Base-by-base conservation (phyloP, 1,140 invertebrate genomes). In the Maconellicoccus hirsutus region DNA sequence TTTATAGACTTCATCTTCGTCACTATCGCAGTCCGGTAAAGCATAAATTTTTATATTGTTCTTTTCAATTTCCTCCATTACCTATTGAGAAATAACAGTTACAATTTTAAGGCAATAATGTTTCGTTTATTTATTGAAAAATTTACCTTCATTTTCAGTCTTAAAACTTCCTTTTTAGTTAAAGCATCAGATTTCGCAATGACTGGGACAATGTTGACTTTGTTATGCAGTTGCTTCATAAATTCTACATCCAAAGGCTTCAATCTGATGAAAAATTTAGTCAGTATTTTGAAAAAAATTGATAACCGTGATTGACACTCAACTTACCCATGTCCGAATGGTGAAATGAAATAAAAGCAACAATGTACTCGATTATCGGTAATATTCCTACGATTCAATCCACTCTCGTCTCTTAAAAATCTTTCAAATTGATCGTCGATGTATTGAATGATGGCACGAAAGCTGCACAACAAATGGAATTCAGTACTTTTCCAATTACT, bases 281-380 rank as follows among this genome's bases (percentile, higher is more conserved):
- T 42, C 69, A 72, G 19, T 21, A 33, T 59, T 23, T 19, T 66
- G 25, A 52, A 33, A 33, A 3, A 12, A 33, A 33, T 33, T 12
- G 22, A 66, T 66, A 3, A 66, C 8, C 10, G 26, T 63, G 59
- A 1, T 12, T 27, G 21, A 23, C 23, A 39, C 26, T 66, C 70
- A 14, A 77, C 78, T 77, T 83, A 91, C 87, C 96, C 95, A 83
- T 98, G 96, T 29, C 96, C 96, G 81, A 95, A 95, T 16, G 98
- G 97, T 61, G 96, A 96, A 78, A 99, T 98, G 80, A 99, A 99
- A 82, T 99, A 99, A 76, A 99, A 94, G 82, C 96, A 99, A 80
- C 93, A 96, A 79, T 96, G 93, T 78, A 96, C 92, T 79, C 93
- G 85, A 80, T 93, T 94, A 77, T 96, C 94, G 59, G 94, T 88